A percentile compares a stretch with the other conserved stretches of the same genome.
phyloP scores from a whole-genome alignment of 2,888 invertebrate genomes.

The Cephonodes hylas region DNA sequence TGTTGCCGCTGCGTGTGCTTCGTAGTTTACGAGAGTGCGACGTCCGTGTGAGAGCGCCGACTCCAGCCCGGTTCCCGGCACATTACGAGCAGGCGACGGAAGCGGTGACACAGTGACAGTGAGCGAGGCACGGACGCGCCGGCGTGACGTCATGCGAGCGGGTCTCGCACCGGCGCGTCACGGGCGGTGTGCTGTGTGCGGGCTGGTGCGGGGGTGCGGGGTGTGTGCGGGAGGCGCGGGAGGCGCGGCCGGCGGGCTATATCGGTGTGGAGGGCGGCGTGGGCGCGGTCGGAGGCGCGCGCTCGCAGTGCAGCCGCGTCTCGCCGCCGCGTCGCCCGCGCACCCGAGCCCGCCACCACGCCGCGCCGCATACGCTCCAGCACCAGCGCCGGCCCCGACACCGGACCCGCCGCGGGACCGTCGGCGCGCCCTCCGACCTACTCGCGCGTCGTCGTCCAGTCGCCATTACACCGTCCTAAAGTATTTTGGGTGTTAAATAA shows the following conservation, averaged over 20 bases:
- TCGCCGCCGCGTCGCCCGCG: background rate
- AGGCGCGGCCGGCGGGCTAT: background rate
- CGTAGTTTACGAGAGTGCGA: background rate
- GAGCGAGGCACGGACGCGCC: background rate
- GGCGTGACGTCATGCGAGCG: background rate
- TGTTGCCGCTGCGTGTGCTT: background rate
- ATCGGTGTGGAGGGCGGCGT: background rate
- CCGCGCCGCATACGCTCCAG: too few relatives aligned
- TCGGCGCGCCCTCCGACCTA: background rate
- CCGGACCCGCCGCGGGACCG: background rate
- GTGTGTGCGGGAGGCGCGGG: background rate
- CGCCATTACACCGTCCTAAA: background rate
- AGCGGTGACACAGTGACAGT: background rate
- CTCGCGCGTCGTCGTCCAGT: too few relatives aligned
- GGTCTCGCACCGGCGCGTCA: background rate
- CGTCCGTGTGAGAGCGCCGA: background rate
- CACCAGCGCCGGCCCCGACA: background rate
- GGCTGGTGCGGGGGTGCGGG: background rate
- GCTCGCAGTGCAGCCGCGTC: conserved; percentile 4
- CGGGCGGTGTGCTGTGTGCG: background rate
- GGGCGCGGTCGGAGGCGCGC: background rate
- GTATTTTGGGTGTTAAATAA: background rate
- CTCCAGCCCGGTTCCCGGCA: background rate
- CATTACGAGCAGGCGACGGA: background rate
- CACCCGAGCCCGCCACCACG: background rate